These are phyloP conservation scores for Muricea muricata DNA, from an alignment of 92 coral and sea anemone genomes.

Conservation along the genomic window DNA sequence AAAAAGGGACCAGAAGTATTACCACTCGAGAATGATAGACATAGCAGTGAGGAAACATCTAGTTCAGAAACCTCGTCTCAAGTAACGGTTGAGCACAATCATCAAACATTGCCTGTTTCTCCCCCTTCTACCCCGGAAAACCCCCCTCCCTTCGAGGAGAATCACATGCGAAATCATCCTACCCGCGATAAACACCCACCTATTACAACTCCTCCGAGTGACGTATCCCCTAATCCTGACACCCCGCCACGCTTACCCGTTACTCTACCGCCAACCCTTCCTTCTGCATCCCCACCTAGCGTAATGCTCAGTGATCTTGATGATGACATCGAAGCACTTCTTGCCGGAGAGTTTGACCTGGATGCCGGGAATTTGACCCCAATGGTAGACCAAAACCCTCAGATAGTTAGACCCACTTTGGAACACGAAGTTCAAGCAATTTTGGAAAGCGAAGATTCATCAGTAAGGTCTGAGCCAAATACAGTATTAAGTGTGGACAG, in stretches of 20 bases:
- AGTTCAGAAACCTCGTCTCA: constrained; percentile 22
- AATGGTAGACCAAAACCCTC: constrained; percentile 17
- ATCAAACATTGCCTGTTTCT: not conserved
- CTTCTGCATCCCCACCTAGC: constrained; percentile 43
- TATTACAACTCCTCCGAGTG: not conserved
- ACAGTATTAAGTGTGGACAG: constrained; percentile 5
- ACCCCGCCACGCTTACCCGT: not conserved
- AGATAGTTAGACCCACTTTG: constrained; percentile 53
- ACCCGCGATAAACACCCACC: constrained; percentile 77
- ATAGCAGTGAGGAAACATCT: constrained; percentile 1
- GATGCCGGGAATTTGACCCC: not conserved
- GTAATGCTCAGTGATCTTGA: constrained; percentile 16
- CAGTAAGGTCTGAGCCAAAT: constrained; percentile 3
- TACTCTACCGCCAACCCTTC: not conserved
- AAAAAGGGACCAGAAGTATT: not conserved
- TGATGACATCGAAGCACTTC: constrained; percentile 20
- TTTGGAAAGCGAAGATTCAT: constrained; percentile 70
- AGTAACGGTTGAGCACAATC: constrained; percentile 7
- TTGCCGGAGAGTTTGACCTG: constrained; percentile 13
- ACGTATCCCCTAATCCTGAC: not conserved
- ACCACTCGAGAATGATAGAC: not conserved
- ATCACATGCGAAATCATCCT: constrained; percentile 76
- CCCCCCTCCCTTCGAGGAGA: no score
- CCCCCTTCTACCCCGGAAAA: not conserved
- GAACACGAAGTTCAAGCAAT: constrained; percentile 62